Base-by-base conservation (phyloP, 1,140 invertebrate species). In the Drosophila oshimai region DNA sequence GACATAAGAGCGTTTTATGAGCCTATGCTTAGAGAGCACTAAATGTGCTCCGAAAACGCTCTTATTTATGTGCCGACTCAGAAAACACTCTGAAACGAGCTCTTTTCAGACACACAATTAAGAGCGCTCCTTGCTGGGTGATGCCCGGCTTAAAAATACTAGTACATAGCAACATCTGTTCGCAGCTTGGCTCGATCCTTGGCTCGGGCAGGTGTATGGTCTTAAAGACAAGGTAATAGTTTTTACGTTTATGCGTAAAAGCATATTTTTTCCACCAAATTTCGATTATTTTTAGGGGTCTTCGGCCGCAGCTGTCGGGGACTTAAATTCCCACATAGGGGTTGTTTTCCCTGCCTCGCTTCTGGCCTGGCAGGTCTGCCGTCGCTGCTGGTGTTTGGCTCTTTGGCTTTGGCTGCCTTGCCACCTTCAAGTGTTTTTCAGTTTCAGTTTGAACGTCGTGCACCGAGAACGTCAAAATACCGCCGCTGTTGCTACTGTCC, bases 401-500 rank as follows among this genome's bases (percentile, higher is more conserved):
- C 60, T 77, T 75, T 67, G 64, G 57, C 77, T 81, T 69, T 78
- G 50, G 68, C 65, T 69, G 74, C 46, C 83, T 60, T 50, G 68
- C 62, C 55, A 62, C 69, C 70, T 71, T 74, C 69, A 72, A 72
- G 68, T 74, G 75, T 76, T 77, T 81, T 90, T 90, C 74, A 90
- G 88, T 90, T 90, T 90, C 79, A 90, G 77, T 90, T 90, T 68
- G 81, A 89, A 88, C 88, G 83, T 81, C 76, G 88, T 84, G 71
- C 83, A 76, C 78, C 60, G 70, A 83, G 80, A 87, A 86, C 80
- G 57, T 60, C 50, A 36, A 68, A 60, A 51, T 53, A 51, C 53
- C 26, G 53, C 47, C 33, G 42, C 28, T 37, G 18, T 31, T 26
- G 42, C 15, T 13, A 15, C 42, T 61, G 41, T 36, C 42, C 24